phyloP scores from a whole-genome alignment of 1,140 invertebrate genomes.

The Cherax destructor region DNA sequence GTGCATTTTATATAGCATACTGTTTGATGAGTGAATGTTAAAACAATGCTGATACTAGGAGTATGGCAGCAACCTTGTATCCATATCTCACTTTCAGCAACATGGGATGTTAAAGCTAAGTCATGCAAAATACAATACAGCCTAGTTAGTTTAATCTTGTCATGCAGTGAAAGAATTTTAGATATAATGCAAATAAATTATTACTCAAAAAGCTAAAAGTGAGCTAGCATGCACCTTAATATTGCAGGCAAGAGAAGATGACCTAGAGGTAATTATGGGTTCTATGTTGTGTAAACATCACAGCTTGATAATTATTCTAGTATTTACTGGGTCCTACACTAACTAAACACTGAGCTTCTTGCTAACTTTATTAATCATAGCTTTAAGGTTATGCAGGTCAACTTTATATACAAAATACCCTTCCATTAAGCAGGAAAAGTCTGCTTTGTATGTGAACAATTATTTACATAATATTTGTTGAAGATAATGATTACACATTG shows the following conservation, averaged over 20 bases:
- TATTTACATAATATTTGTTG: background rate
- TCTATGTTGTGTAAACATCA: background rate
- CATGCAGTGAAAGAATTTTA: background rate
- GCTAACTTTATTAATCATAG: background rate
- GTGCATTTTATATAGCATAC: no score
- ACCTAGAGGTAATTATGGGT: constrained; percentile 30
- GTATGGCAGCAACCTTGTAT: background rate
- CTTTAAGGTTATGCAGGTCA: background rate
- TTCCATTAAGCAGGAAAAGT: background rate
- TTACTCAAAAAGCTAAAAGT: background rate
- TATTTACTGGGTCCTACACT: background rate
- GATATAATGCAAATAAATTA: background rate
- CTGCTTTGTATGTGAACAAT: background rate
- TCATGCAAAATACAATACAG: background rate
- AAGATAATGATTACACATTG: constrained; percentile 20
- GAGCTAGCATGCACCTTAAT: background rate
- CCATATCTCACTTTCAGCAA: background rate
- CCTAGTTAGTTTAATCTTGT: background rate
- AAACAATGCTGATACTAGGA: background rate
- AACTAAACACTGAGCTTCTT: background rate
- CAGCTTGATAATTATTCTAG: background rate
- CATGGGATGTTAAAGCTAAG: background rate
- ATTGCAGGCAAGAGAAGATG: constrained; percentile 19
- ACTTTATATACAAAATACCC: background rate
- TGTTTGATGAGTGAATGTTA: background rate